Conservation (phyloP, 1,140 invertebrate species). For the Trachelipus rathkii region DNA sequence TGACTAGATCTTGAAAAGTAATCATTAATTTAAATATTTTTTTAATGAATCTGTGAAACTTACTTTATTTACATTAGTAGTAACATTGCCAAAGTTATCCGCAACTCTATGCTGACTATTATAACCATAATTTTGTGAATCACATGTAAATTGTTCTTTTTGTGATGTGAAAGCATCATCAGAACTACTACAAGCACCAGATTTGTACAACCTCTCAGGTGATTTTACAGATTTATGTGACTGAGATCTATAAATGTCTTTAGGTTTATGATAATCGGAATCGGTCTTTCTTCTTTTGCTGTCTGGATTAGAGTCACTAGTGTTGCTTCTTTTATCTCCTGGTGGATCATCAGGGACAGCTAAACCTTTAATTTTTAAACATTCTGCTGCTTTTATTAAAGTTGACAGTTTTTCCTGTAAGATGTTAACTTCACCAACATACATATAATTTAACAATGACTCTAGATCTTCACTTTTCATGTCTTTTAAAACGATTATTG, state of each 20-base stretch:
- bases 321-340: neutral
- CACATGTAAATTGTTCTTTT: too few relatives aligned
- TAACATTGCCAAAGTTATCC: too few relatives aligned
- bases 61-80: too few relatives aligned
- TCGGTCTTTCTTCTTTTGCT: neutral
- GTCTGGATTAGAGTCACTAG: neutral
- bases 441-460: conserved; percentile 25
- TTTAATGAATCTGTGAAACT: too few relatives aligned
- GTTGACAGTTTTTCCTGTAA: conserved; percentile 27
- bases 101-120: too few relatives aligned
- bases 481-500: conserved; percentile 27
- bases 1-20: too few relatives aligned
- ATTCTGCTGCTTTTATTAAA: conserved; percentile 29
- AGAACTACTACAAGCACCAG: too few relatives aligned
- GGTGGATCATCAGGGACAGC: conserved; percentile 24
- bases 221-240: neutral
- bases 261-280: neutral
- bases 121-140: too few relatives aligned
- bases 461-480: conserved; percentile 22
- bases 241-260: neutral
- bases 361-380: conserved; percentile 30
- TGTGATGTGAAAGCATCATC: too few relatives aligned
- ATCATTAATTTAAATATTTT: too few relatives aligned
- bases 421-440: conserved; percentile 27
- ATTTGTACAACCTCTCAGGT: neutral